phyloP scores from a whole-genome alignment of 2,797 vertebrate species.

The Sebastiscus albofasciatus region DNA sequence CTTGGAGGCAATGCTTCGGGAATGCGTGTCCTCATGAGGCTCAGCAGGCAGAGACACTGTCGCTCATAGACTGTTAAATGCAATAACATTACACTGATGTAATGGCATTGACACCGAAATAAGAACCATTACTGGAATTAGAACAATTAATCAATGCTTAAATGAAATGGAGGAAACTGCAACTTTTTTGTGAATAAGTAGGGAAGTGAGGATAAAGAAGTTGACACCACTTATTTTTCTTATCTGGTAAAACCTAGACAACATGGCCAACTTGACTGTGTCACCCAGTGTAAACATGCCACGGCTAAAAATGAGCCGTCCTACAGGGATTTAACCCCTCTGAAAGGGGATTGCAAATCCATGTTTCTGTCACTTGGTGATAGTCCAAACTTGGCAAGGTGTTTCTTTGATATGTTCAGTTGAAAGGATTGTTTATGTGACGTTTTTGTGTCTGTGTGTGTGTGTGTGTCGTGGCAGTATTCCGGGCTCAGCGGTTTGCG shows the following conservation, averaged over 20 bases:
- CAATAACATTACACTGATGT: neutral
- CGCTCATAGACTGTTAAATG: slow-evolving; percentile 12
- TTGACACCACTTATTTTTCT: neutral
- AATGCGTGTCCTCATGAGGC: slow-evolving; percentile 50
- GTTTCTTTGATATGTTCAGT: slow-evolving; percentile 58
- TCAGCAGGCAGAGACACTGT: slow-evolving; percentile 13
- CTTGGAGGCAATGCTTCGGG: neutral
- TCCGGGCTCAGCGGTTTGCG: slow-evolving; percentile 97
- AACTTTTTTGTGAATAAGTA: neutral
- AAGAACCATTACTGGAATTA: neutral
- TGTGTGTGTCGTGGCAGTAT: slow-evolving; percentile 86
- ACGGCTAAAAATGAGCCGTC: slow-evolving; percentile 25
- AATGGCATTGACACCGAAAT: neutral
- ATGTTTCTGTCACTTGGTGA: slow-evolving; percentile 45
- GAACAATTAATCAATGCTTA: neutral
- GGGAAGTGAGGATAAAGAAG: neutral
- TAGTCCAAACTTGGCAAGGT: slow-evolving; percentile 55
- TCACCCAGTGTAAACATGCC: slow-evolving; percentile 12
- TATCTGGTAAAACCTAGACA: neutral
- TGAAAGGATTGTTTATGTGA: slow-evolving; percentile 62
- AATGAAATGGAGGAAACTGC: neutral
- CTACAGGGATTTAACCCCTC: slow-evolving; percentile 14
- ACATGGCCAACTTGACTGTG: neutral
- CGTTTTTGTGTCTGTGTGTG: slow-evolving; percentile 27
- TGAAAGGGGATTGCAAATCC: slow-evolving; percentile 33